Conservation (phyloP, 2,888 invertebrate genomes). For the Linyphia triangularis region DNA sequence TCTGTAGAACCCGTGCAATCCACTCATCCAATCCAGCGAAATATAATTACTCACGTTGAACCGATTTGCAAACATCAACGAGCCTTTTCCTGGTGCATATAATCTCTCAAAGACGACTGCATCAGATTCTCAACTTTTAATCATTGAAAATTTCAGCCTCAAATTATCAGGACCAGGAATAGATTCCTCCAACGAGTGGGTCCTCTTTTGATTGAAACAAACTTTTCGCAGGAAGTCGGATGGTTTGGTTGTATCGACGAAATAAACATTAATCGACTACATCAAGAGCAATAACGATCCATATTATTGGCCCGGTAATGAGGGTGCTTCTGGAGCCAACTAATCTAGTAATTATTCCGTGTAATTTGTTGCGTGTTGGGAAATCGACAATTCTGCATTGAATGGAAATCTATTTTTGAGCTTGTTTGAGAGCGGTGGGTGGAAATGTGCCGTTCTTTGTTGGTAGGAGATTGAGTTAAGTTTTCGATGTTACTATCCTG, state of each 20-base stretch:
- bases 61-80: neutral
- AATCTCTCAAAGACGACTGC: neutral
- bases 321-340: slow-evolving; percentile 13
- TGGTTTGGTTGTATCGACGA: slow-evolving; percentile 33
- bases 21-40: too few relatives aligned
- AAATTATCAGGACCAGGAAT: neutral
- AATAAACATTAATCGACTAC: slow-evolving; percentile 32
- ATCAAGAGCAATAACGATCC: slow-evolving; percentile 27
- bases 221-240: slow-evolving; percentile 1
- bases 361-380: slow-evolving; percentile 46
- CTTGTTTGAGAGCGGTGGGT: neutral
- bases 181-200: neutral
- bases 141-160: slow-evolving; percentile 14
- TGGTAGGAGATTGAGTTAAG: neutral
- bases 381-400: slow-evolving; percentile 16
- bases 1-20: too few relatives aligned
- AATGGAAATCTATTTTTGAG: neutral
- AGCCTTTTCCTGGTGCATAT: neutral
- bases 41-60: too few relatives aligned
- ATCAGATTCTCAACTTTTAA: slow-evolving; percentile 23
- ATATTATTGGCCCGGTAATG: slow-evolving; percentile 28
- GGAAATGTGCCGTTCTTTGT: neutral
- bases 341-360: slow-evolving; percentile 55
- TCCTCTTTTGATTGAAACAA: slow-evolving; percentile 14
- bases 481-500: neutral